A percentile compares a stretch with the other conserved stretches of the same genome.
phyloP scores from a whole-genome alignment of 2,113 vertebrate genomes.

The Oostethus manadensis region DNA sequence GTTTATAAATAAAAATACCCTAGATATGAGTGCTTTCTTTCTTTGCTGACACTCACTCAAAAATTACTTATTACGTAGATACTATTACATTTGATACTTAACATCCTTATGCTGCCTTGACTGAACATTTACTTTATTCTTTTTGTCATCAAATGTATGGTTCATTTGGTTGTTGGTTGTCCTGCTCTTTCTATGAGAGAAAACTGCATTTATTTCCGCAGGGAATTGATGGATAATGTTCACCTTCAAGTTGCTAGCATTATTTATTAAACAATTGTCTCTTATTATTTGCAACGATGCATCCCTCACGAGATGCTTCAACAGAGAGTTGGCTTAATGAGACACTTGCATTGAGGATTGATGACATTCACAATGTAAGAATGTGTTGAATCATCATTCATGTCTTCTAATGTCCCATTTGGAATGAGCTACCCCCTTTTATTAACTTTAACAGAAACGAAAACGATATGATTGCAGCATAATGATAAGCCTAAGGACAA shows the following conservation, averaged over 20 bases:
- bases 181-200: constrained; percentile 21
- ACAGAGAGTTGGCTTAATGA: constrained; percentile 48
- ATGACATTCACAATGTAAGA: constrained; percentile 52
- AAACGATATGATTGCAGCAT: constrained; percentile 27
- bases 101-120: constrained; percentile 35
- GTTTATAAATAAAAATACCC: no score
- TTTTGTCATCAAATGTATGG: constrained; percentile 36
- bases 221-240: constrained; percentile 54
- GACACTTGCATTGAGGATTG: constrained; percentile 57
- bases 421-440: constrained; percentile 44
- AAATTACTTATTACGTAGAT: constrained; percentile 20
- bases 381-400: constrained; percentile 46
- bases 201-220: constrained; percentile 40
- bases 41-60: constrained; percentile 12
- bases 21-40: constrained; percentile 6
- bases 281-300: constrained; percentile 44
- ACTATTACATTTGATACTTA: constrained; percentile 32
- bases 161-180: constrained; percentile 45
- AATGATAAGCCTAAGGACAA: no score
- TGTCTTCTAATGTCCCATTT: constrained; percentile 33
- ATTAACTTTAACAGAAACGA: constrained; percentile 31
- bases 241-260: constrained; percentile 54
- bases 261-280: constrained; percentile 53
- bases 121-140: constrained; percentile 47
- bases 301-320: constrained; percentile 42